Evolutionary conservation across 2,888 invertebrate genomes (phyloP).

Genomic region (Drosophila paranaensis): DNA sequence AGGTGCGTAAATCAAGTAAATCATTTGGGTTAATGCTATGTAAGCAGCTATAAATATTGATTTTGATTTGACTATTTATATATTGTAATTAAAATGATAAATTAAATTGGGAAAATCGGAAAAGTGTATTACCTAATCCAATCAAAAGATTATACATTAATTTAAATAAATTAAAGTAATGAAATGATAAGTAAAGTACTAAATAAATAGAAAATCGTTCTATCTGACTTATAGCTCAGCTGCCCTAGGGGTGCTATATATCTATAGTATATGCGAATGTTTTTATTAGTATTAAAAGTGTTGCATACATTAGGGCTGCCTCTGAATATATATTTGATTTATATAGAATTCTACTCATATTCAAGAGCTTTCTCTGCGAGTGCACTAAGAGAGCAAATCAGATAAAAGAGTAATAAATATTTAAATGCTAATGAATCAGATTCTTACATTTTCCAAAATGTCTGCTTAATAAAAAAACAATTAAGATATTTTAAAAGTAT

Average conservation of each 20-base stretch:
- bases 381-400: not conserved
- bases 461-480: no score
- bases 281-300: not conserved
- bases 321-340: not conserved
- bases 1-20: not conserved
- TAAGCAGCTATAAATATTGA: not conserved
- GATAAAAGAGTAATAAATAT: not conserved
- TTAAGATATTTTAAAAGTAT: no score
- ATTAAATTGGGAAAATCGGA: not conserved
- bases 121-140: no score
- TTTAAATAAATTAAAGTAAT: no score
- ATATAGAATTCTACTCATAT: not conserved
- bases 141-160: no score
- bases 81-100: not conserved
- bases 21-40: not conserved
- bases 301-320: conserved; percentile 1
- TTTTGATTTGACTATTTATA: not conserved
- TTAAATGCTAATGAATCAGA: not conserved
- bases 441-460: no score
- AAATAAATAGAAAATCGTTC: not conserved
- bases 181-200: no score
- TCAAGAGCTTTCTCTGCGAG: not conserved
- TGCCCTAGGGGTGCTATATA: not conserved
- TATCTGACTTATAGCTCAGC: not conserved
- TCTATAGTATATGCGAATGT: not conserved